phyloP scores from a whole-genome alignment of 2,113 vertebrate genomes.

The Anser brachyrhynchus region DNA sequence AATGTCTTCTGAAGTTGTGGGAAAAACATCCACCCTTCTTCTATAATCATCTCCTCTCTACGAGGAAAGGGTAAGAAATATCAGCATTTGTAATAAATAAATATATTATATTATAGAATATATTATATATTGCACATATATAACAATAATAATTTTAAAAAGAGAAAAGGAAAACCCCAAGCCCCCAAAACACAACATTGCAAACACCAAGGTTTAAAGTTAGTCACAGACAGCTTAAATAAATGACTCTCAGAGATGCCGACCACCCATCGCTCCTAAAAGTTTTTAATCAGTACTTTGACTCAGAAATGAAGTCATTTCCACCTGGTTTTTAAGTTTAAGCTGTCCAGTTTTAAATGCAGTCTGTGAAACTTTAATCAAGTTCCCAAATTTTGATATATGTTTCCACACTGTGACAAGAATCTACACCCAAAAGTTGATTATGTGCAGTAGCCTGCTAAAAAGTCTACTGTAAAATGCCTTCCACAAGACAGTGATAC shows the following conservation, averaged over 20 bases:
- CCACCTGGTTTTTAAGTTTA: neutral
- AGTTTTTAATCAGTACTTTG: conserved; percentile 1
- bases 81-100: neutral
- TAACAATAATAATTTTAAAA: neutral
- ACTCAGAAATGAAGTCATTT: neutral
- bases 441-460: neutral
- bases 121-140: neutral
- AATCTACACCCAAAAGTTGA: neutral
- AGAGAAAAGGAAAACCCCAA: neutral
- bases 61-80: neutral
- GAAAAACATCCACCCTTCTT: neutral
- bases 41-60: neutral
- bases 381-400: neutral
- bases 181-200: neutral
- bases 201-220: neutral
- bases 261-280: neutral
- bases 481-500: neutral
- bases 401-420: neutral
- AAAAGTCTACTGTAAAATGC: neutral
- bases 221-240: neutral
- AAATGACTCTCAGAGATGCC: neutral
- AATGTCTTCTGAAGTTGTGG: neutral
- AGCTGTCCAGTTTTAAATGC: neutral
- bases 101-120: neutral
- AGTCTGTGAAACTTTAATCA: neutral